A percentile compares a stretch with the other conserved stretches of the same genome.
These are phyloP conservation scores for Lasioglossum leucozonium DNA, from an alignment of 2,888 invertebrate species.

Conservation along the genomic window DNA sequence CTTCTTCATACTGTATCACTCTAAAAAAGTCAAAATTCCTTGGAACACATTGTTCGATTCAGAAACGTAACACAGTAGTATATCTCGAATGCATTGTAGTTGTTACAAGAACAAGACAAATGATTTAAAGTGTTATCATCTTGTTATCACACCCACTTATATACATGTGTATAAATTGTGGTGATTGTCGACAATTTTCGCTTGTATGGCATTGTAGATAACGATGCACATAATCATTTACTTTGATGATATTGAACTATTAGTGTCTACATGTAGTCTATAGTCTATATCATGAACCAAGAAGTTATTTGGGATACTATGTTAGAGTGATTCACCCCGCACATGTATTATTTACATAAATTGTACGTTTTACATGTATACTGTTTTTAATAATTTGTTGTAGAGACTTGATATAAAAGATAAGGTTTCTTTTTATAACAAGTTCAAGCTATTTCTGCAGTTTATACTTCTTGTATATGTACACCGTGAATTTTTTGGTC, in stretches of 20 bases:
- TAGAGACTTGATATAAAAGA: neutral
- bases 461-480: slow-evolving; percentile 11
- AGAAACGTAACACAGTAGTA: neutral
- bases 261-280: too few relatives aligned
- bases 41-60: neutral
- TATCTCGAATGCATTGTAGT: neutral
- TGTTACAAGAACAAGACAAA: neutral
- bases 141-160: neutral
- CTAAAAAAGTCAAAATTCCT: neutral
- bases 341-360: slow-evolving; percentile 8
- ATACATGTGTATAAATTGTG: neutral
- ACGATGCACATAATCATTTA: neutral
- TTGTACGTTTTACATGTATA: neutral
- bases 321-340: slow-evolving; percentile 1
- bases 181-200: neutral
- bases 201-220: neutral
- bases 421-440: neutral
- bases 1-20: neutral
- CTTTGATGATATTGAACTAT: neutral
- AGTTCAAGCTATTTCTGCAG: neutral
- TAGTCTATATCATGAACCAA: neutral
- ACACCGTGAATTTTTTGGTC: neutral
- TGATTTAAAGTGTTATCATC: slow-evolving; percentile 1
- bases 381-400: neutral
- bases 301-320: neutral